Percentiles rank a stretch among this genome's conserved stretches.
phyloP scores from a whole-genome alignment of 1,140 invertebrate genomes.

The Musca domestica region DNA sequence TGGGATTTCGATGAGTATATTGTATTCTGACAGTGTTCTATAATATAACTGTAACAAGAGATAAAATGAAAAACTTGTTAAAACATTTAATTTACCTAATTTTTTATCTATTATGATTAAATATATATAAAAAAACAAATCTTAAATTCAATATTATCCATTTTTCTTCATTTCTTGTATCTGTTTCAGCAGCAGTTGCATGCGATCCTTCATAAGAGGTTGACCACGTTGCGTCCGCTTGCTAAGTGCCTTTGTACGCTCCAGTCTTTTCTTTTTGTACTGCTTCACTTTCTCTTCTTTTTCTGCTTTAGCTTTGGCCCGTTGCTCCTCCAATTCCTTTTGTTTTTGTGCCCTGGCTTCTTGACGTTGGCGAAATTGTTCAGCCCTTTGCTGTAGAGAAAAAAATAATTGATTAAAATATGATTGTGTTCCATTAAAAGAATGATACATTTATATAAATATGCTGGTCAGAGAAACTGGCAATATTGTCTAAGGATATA shows the following conservation, averaged over 20 bases:
- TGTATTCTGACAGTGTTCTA: too few species aligned
- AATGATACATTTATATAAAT: too few species aligned
- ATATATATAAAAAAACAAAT: not conserved
- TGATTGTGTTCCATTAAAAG: not conserved
- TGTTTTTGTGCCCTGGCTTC: slow-evolving; percentile 16
- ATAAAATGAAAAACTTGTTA: not conserved
- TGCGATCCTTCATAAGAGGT: slow-evolving; percentile 50
- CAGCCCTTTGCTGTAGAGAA: not conserved
- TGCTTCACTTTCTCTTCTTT: slow-evolving; percentile 40
- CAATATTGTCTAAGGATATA: too few species aligned
- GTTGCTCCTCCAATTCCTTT: slow-evolving; percentile 19
- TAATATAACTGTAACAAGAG: too few species aligned
- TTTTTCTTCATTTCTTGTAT: slow-evolving; percentile 47
- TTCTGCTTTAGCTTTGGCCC: slow-evolving; percentile 28
- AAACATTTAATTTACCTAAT: not conserved
- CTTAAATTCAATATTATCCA: slow-evolving; percentile 2
- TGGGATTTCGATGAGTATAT: too few species aligned
- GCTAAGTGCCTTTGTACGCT: slow-evolving; percentile 44
- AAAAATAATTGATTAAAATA: not conserved
- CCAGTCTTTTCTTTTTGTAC: slow-evolving; percentile 46
- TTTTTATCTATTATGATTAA: not conserved
- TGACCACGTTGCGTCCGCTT: slow-evolving; percentile 47
- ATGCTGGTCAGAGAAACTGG: too few species aligned
- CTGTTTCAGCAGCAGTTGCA: slow-evolving; percentile 47
- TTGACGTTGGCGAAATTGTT: slow-evolving; percentile 20